Conservation (phyloP, 2,888 invertebrate genomes). For the Nomada hirtipes region DNA sequence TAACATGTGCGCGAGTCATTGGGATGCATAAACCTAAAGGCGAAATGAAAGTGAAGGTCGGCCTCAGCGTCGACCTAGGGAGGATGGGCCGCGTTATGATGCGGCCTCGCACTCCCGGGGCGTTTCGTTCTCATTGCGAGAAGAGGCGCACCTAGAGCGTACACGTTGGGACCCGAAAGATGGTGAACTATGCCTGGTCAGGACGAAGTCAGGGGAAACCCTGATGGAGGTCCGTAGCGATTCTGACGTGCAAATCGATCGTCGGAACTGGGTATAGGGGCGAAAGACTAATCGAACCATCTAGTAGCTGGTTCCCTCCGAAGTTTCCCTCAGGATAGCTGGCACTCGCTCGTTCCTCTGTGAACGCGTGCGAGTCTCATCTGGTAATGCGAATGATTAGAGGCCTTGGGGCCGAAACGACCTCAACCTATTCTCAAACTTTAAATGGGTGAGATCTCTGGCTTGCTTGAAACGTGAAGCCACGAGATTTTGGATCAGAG, state of each 20-base stretch:
- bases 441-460: not conserved
- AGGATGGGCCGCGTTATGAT: too few species aligned
- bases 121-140: constrained; percentile 84
- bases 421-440: constrained; percentile 64
- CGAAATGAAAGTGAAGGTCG: too few species aligned
- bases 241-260: constrained; percentile 92
- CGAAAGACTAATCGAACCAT: constrained; percentile 91
- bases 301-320: constrained; percentile 92
- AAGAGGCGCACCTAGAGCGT: too few species aligned
- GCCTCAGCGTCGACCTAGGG: too few species aligned
- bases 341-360: constrained; percentile 88
- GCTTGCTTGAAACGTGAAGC: not conserved
- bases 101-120: too few species aligned
- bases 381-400: constrained; percentile 91
- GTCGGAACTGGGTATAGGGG: constrained; percentile 91
- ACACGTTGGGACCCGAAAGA: too few species aligned
- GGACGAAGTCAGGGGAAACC: constrained; percentile 86
- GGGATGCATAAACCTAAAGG: too few species aligned
- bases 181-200: constrained; percentile 87
- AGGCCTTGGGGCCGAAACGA: constrained; percentile 87
- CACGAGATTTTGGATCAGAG: constrained; percentile 31
- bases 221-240: constrained; percentile 90
- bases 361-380: constrained; percentile 89
- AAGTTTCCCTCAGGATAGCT: constrained; percentile 87
- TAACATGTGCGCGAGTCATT: constrained; percentile 82